Base-by-base conservation (phyloP, 2,797 vertebrate genomes). In the Schizopygopsis malacanthus region DNA sequence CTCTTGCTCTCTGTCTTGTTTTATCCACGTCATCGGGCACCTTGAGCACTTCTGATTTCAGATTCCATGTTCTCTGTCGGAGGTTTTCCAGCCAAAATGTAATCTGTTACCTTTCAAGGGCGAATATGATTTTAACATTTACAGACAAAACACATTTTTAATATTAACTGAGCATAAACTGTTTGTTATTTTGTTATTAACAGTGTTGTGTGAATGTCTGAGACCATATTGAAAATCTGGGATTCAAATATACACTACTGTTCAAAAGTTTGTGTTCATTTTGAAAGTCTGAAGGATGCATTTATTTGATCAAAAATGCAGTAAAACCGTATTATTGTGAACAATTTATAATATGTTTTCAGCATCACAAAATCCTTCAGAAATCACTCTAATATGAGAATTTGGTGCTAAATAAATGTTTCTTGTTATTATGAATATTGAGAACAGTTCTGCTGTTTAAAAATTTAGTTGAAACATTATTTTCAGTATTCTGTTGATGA, bases 11-110 rank as follows among this genome's bases (percentile, higher is more conserved):
- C 76, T 80, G 18, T 83, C 72, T 8, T 69, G 59, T 75, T 71
- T 82, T 70, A 56, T 28, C 41, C 61, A 25, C 81, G 63, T 72
- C 83, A 50, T 79, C n/a, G 61, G 61, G 73, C 52, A 70, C 77
- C 77, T 80, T 83, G 69, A 81, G 25, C 63, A 61, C 65, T 45
- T 87, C 69, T 63, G 41, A 82, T 33, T 73, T 47, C 52, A 81
- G 33, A 83, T 63, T 75, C 33, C 20, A 15, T 59, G 39, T 82
- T 82, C 81, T 67, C 43, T 45, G 45, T 76, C 11, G 1, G 11
- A 61, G 65, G 56, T 63, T 41, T 77, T 77, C 15, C 33, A 20
- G 20, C 33, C 6, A 56, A 54, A 84, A 28, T 18, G 4, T 13
- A 43, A 78, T 84, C n/a, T 12, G 16, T 69, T 69, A 56, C 3